These are phyloP conservation scores for Cyclina sinensis DNA, from an alignment of 1,140 invertebrate genomes.

Conservation along the genomic window DNA sequence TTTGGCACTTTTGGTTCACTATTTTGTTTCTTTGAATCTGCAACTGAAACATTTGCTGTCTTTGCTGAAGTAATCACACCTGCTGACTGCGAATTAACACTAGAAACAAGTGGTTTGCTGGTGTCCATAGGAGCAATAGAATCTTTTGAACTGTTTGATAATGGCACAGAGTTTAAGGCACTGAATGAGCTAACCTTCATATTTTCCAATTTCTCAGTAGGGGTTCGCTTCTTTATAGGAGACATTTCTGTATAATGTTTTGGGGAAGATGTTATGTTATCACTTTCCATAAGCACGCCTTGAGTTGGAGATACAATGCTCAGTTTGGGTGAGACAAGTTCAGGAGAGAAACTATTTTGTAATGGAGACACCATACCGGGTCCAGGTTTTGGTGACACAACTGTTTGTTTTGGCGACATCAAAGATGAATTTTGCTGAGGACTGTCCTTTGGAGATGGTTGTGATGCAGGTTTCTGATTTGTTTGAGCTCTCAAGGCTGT, in stretches of 20 bases:
- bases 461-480: neutral
- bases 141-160: slow-evolving; percentile 18
- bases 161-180: slow-evolving; percentile 51
- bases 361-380: slow-evolving; percentile 2
- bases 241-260: slow-evolving; percentile 59
- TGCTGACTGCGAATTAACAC: neutral
- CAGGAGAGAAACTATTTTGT: slow-evolving; percentile 58
- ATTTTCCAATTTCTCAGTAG: slow-evolving; percentile 27
- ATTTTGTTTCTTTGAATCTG: slow-evolving; percentile 7
- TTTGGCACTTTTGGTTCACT: neutral
- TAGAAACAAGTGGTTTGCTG: neutral
- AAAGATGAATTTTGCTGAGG: slow-evolving; percentile 24
- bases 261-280: slow-evolving; percentile 32
- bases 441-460: slow-evolving; percentile 51
- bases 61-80: slow-evolving; percentile 52
- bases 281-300: slow-evolving; percentile 18
- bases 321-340: slow-evolving; percentile 68
- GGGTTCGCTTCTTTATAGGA: slow-evolving; percentile 54
- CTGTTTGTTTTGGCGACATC: slow-evolving; percentile 45
- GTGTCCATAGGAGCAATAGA: neutral
- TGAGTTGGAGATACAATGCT: slow-evolving; percentile 70
- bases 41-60: neutral
- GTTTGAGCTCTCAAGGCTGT: neutral
- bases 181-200: slow-evolving; percentile 55
- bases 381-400: slow-evolving; percentile 49